Conservation (phyloP, 30 jellyfish, hydroid and myxozoan genomes). For the Pseudorhiza aurosa region DNA sequence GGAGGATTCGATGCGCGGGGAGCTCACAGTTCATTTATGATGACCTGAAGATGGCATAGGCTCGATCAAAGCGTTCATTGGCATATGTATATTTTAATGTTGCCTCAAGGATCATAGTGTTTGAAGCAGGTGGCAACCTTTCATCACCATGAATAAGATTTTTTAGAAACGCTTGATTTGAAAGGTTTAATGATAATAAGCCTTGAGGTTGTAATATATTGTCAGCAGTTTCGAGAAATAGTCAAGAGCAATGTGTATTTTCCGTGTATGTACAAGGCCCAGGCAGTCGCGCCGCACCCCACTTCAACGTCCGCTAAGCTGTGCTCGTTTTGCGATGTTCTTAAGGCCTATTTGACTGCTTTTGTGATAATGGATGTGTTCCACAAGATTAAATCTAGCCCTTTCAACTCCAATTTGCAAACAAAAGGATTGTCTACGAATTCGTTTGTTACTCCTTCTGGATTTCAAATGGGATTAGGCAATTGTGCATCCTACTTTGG, state of each 20-base stretch:
- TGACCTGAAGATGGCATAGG: not conserved
- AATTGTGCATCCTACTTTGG: not conserved
- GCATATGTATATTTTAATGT: slow-evolving; percentile 13
- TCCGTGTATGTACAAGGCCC: too few species aligned
- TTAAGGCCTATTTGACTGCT: not conserved
- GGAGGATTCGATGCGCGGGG: not conserved
- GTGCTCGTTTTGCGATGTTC: too few species aligned
- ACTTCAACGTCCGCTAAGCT: too few species aligned
- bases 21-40: not conserved
- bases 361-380: slow-evolving; percentile 2
- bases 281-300: too few species aligned
- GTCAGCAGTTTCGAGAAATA: slow-evolving; percentile 8
- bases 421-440: slow-evolving; percentile 11
- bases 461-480: slow-evolving; percentile 6
- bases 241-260: too few species aligned
- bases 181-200: slow-evolving; percentile 38
- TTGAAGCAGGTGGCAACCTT: slow-evolving; percentile 26
- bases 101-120: slow-evolving; percentile 47
- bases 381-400: not conserved
- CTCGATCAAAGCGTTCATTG: slow-evolving; percentile 17
- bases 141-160: slow-evolving; percentile 34
- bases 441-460: slow-evolving; percentile 1
- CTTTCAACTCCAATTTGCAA: slow-evolving; percentile 1
- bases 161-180: slow-evolving; percentile 24
- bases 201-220: slow-evolving; percentile 25